Base-by-base conservation (phyloP, 2,888 invertebrate species). In the Orthosia gracilis region DNA sequence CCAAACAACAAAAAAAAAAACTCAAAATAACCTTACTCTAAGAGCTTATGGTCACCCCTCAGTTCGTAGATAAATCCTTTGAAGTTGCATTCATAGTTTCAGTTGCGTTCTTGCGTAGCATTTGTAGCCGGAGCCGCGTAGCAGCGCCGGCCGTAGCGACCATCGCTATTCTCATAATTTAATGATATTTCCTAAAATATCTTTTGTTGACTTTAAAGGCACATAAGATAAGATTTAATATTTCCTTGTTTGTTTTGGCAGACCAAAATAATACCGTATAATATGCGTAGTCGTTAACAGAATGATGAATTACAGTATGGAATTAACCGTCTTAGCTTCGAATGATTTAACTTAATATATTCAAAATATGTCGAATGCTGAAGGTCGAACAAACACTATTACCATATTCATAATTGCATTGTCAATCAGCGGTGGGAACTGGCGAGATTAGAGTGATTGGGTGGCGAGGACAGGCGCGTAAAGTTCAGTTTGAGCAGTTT, bases 341-440 rank as follows among this genome's bases (percentile, higher is more conserved):
- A 76, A 76, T 73, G 71, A 81, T 65, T 65, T 18, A 52, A 67
- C 52, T 65, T 76, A 77, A 79, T 83, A 61, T 72, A 85, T 83
- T 81, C 74, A 74, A 76, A 79, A 75, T 77, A 68, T 72, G 65
- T 87, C 74, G 74, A 85, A 80, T 54, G 52, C 66, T 82, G 89
- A 92, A 93, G 92, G 93, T 91, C 90, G 87, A 88, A 85, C 85
- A 85, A 91, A 91, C 88, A 85, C 86, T 84, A 89, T 91, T 91
- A 90, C 85, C 85, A 89, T 89, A 91, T 92, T 92, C 78, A 90
- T 93, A 94, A 94, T 94, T 92, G 93, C 89, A 87, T 89, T 94
- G 94, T 94, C 94, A 93, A 90, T 93, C 92, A 91, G 86, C 78
- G 82, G 82, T 85, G 80, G 82, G 87, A 89, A 85, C 88, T 90